Evolutionary conservation across 2,113 vertebrate genomes (phyloP).

Genomic region (Choloepus hoffmanni): DNA sequence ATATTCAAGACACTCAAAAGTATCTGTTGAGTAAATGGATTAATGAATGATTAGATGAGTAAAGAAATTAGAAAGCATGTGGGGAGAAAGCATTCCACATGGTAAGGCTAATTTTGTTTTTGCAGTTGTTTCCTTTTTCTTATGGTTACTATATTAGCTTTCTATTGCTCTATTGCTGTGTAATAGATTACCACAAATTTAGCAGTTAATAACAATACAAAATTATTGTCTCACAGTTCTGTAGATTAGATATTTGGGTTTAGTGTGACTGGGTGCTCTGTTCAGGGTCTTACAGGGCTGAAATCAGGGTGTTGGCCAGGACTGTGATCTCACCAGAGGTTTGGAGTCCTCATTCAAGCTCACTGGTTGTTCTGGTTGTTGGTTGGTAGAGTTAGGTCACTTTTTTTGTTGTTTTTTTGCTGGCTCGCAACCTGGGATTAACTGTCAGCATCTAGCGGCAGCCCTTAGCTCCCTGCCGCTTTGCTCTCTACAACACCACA

Average conservation of each 20-base stretch:
- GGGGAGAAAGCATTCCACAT: not conserved
- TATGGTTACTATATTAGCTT: not conserved
- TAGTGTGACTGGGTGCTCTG: not conserved
- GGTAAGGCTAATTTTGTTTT: not conserved
- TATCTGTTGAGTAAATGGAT: not conserved
- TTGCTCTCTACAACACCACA: not conserved
- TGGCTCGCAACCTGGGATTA: not conserved
- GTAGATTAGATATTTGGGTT: not conserved
- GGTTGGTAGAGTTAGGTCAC: not conserved
- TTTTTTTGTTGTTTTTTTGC: not conserved
- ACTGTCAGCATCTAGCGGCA: not conserved
- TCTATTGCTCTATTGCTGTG: not conserved
- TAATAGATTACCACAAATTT: constrained; percentile 1
- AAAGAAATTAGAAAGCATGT: not conserved
- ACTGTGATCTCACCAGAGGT: not conserved
- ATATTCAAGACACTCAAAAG: not conserved
- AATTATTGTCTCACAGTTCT: not conserved
- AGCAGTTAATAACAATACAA: not conserved
- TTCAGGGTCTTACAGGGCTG: not conserved
- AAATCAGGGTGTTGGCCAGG: not conserved
- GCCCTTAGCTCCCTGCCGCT: accelerated
- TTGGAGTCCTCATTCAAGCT: not conserved
- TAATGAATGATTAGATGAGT: not conserved
- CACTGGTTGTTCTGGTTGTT: not conserved
- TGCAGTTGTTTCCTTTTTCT: not conserved